A percentile compares a stretch with the other conserved stretches of the same genome.
These are phyloP conservation scores for Drosophila ambigua DNA, from an alignment of 1,140 invertebrate genomes.

Conservation along the genomic window DNA sequence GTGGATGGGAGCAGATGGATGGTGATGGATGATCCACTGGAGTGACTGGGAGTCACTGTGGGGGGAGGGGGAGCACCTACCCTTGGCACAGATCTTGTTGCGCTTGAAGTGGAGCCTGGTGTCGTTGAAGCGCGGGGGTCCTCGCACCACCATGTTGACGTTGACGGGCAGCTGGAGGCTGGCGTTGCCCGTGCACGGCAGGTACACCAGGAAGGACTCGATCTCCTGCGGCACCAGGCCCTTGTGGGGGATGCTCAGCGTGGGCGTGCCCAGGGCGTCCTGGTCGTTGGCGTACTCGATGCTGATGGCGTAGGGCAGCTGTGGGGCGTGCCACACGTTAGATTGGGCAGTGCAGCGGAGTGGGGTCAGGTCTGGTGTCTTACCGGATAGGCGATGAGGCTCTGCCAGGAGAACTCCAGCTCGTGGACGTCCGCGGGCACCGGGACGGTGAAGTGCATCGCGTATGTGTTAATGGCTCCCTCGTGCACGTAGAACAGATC, in stretches of 20 bases:
- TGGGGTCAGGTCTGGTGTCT: constrained; percentile 78
- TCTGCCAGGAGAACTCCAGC: constrained; percentile 94
- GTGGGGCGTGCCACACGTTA: constrained; percentile 17
- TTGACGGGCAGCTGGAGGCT: constrained; percentile 88
- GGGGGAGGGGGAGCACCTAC: constrained; percentile 83
- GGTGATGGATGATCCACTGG: not conserved
- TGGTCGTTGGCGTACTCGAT: constrained; percentile 90
- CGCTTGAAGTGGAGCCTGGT: constrained; percentile 91
- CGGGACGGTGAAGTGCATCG: constrained; percentile 93
- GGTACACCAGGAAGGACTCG: constrained; percentile 91
- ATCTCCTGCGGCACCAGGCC: constrained; percentile 90
- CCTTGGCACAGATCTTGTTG: constrained; percentile 94
- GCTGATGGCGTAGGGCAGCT: constrained; percentile 91
- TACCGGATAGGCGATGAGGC: constrained; percentile 90
- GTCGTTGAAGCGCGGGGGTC: constrained; percentile 86
- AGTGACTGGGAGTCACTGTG: no score
- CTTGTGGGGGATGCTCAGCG: constrained; percentile 91
- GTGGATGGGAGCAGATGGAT: constrained; percentile 14
- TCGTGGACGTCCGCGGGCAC: constrained; percentile 92
- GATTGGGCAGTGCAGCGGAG: constrained; percentile 15
- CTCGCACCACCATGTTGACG: constrained; percentile 91
- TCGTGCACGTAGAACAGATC: constrained; percentile 93
- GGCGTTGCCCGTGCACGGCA: constrained; percentile 89
- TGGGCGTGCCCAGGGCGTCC: constrained; percentile 89
- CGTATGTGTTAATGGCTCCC: constrained; percentile 95